Base-by-base conservation (phyloP, 2,888 invertebrate genomes). In the Esperia sulphurella region DNA sequence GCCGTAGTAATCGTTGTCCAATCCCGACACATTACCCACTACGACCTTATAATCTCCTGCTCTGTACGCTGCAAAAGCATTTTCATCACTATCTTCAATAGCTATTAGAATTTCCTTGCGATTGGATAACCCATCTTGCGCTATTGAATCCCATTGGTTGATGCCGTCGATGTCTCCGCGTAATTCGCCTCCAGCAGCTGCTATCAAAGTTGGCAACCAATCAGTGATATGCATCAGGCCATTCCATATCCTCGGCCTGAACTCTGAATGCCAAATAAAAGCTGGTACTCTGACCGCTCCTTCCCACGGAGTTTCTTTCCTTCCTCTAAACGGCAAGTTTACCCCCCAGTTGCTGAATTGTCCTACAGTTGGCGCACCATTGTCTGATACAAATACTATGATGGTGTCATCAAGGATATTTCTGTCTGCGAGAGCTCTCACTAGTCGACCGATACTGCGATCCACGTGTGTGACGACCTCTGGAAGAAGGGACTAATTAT, bases 321-420 rank as follows among this genome's bases (percentile, higher is more conserved):
- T 95, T 13, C 96, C 96, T 71, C 94, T 90, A 0, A 96, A 87
- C 3, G 96, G 96, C 82, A 93, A 92, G 75, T 95, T 95, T 3
- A 95, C 94, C 0, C 94, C 95, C 56, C 92, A 91, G 73, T 97
- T 97, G 43, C 91, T 86, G 64, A 95, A 93, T 40, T 92, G 72
- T 0, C 96, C 97, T 40, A 91, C 89, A 0, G 95, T 94, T 0
- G 96, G 95, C 0, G 94, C 95, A 0, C 97, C 97, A 70, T 98
- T 98, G 72, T 98, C 98, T 7, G 97, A 95, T 55, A 95, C 93
- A 71, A 98, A 98, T 2, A 98, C 75, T 39, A 98, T 92, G 21
- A 98, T 92, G 0, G 96, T 95, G 69, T 98, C 94, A 28, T 96
- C 90, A 53, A 97, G 82, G 82, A 97, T 93, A 0, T 91, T 84